Evolutionary conservation across 1,140 invertebrate species (phyloP).

Genomic region (Bilobella aurantiaca): DNA sequence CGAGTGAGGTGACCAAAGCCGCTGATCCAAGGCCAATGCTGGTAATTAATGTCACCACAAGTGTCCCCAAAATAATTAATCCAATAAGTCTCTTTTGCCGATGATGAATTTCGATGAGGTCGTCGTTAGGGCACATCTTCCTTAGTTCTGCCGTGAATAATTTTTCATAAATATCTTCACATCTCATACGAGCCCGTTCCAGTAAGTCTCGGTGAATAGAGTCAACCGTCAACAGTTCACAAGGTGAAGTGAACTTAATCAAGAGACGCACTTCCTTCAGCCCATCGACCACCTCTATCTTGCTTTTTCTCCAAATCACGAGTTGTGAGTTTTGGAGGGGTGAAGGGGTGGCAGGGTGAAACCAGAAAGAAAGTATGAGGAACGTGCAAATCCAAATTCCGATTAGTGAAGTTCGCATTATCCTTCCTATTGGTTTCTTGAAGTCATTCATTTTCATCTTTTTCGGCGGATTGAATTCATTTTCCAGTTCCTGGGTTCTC

Average conservation of each 20-base stretch:
- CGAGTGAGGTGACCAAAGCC: neutral
- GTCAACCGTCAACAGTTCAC: constrained; percentile 8
- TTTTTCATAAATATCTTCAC: constrained; percentile 6
- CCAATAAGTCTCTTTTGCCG: neutral
- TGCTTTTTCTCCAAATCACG: too few species aligned
- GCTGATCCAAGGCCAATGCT: neutral
- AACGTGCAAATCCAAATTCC: too few species aligned
- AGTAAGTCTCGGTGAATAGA: neutral
- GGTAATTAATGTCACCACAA: neutral
- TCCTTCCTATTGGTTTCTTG: too few species aligned
- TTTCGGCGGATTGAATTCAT: too few species aligned
- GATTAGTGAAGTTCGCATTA: too few species aligned
- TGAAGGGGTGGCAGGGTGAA: too few species aligned
- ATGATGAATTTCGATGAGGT: neutral
- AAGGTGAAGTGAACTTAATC: constrained; percentile 19
- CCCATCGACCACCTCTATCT: too few species aligned
- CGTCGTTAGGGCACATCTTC: constrained; percentile 12
- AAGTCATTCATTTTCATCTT: too few species aligned
- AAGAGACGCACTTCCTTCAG: too few species aligned
- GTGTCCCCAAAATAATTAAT: neutral
- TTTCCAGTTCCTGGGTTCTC: too few species aligned
- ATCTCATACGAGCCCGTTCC: neutral
- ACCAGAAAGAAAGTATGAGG: too few species aligned
- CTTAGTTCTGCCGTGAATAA: constrained; percentile 10
- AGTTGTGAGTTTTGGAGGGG: too few species aligned